Percentiles rank a stretch among this genome's conserved stretches.
phyloP scores from a whole-genome alignment of 35 echinoderm and acorn worm species.

The Hemicentrotus pulcherrimus region DNA sequence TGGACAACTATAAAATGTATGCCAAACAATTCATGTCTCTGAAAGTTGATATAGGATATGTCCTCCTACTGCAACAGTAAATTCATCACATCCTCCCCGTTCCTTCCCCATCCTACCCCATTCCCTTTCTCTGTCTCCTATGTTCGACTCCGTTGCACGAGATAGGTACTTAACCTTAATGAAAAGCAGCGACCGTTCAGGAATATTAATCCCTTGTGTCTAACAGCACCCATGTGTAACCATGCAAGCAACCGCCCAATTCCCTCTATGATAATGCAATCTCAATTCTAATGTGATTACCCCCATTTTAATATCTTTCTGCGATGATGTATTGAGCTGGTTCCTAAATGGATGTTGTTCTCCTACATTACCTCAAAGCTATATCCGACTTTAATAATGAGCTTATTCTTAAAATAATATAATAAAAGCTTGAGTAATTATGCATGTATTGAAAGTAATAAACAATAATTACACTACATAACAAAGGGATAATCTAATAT shows the following conservation, averaged over 20 bases:
- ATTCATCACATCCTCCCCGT: background rate
- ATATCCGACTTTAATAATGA: background rate
- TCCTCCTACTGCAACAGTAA: background rate
- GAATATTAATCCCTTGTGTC: conserved; percentile 19
- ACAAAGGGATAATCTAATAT: background rate
- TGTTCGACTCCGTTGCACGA: background rate
- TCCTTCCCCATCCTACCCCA: background rate
- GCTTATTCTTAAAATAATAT: background rate
- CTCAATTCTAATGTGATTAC: conserved; percentile 29
- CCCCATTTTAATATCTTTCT: background rate
- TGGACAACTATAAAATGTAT: background rate
- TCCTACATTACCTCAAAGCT: background rate
- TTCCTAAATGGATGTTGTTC: background rate
- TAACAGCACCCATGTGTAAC: conserved; percentile 14
- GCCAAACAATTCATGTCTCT: background rate
- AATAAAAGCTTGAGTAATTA: background rate
- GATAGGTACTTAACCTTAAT: conserved; percentile 7
- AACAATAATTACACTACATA: background rate
- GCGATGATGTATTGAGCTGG: background rate
- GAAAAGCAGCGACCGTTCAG: conserved; percentile 38
- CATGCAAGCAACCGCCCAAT: background rate
- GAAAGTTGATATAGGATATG: background rate
- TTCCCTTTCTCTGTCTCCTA: background rate
- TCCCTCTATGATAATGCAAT: conserved; percentile 22
- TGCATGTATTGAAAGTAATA: background rate